Evolutionary conservation across 2,888 invertebrate species (phyloP).

Genomic region (Steinernema hermaphroditum): DNA sequence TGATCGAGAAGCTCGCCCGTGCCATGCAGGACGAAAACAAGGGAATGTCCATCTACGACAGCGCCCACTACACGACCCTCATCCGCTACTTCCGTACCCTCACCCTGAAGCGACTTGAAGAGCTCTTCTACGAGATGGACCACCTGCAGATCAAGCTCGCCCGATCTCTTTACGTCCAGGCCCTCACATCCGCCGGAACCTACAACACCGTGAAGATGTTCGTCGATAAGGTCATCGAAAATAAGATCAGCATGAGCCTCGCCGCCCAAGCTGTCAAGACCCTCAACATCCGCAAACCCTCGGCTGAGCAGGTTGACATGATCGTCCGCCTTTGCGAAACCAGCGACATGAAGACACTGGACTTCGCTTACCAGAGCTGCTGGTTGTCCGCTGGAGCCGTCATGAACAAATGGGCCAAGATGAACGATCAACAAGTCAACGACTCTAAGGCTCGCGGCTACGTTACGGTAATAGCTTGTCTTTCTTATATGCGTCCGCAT

Average conservation of each 20-base stretch:
- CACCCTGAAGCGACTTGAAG: background rate
- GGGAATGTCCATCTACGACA: background rate
- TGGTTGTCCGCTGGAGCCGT: conserved; percentile 54
- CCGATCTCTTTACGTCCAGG: background rate
- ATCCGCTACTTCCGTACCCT: background rate
- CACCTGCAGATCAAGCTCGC: background rate
- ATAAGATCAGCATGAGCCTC: conserved; percentile 2
- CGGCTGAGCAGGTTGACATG: conserved; percentile 43
- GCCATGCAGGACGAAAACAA: background rate
- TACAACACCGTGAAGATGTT: conserved; percentile 22
- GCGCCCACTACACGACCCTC: background rate
- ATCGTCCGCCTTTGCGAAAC: conserved; percentile 46
- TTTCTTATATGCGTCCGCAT: background rate
- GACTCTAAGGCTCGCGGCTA: background rate
- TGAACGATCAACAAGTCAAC: background rate
- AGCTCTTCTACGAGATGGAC: background rate
- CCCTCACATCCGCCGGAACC: conserved; percentile 3
- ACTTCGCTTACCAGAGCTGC: conserved; percentile 52
- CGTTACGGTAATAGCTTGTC: background rate
- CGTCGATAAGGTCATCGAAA: conserved; percentile 32
- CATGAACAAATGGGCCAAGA: conserved; percentile 44
- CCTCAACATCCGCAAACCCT: conserved; percentile 49
- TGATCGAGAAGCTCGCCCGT: background rate
- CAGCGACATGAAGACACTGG: conserved; percentile 36
- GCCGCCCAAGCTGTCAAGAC: conserved; percentile 40